Conservation (phyloP, 2,113 vertebrate genomes). For the Amazona vittata region DNA sequence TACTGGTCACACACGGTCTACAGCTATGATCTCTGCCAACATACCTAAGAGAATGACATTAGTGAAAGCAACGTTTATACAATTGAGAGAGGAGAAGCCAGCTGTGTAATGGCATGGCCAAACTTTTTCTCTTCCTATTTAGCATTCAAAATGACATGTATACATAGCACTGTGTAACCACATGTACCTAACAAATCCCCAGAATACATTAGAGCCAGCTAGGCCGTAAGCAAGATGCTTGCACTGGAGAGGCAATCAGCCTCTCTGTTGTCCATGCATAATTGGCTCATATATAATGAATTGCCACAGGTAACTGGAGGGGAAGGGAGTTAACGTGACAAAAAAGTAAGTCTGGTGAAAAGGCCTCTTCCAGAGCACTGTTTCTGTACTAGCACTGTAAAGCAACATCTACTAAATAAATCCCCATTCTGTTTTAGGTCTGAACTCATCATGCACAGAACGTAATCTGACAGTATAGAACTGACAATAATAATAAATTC, state of each 20-base stretch:
- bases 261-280: background rate
- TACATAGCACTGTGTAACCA: background rate
- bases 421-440: background rate
- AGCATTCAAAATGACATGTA: background rate
- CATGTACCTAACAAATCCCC: background rate
- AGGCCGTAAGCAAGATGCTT: background rate
- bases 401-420: background rate
- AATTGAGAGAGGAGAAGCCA: background rate
- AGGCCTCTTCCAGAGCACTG: background rate
- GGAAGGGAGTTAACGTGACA: background rate
- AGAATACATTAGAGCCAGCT: background rate
- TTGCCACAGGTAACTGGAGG: background rate
- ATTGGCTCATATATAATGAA: background rate
- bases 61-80: background rate
- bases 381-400: background rate
- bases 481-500: background rate
- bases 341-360: background rate
- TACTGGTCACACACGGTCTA: accelerated
- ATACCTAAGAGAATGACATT: background rate
- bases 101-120: background rate
- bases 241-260: background rate
- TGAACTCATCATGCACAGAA: background rate
- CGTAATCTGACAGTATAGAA: background rate
- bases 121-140: background rate
- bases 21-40: background rate